Evolutionary conservation across 92 coral and sea anemone genomes (phyloP).

Genomic region (Porites evermanni): DNA sequence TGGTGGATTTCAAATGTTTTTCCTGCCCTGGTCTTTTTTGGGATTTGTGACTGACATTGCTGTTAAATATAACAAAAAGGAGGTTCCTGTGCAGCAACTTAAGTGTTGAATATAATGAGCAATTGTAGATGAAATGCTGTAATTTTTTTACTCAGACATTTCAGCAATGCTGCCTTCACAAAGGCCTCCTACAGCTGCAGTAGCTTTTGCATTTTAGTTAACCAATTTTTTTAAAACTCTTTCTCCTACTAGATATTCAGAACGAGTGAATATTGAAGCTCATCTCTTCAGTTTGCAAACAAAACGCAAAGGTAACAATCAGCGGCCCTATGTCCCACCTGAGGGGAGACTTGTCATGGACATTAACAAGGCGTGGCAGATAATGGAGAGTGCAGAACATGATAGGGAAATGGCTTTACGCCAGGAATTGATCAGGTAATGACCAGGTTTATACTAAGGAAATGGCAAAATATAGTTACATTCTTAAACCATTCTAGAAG

Average conservation of each 20-base stretch:
- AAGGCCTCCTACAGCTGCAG: neutral
- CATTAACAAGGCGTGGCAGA: slow-evolving; percentile 93
- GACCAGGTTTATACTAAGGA: too few species aligned
- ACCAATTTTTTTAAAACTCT: neutral
- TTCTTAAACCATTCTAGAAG: too few species aligned
- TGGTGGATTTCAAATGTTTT: too few species aligned
- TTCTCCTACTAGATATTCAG: slow-evolving; percentile 75
- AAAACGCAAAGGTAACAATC: slow-evolving; percentile 88
- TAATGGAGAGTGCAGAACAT: slow-evolving; percentile 94
- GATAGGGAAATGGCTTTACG: slow-evolving; percentile 93
- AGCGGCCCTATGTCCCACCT: slow-evolving; percentile 84
- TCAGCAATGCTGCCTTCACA: too few species aligned
- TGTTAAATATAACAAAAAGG: too few species aligned
- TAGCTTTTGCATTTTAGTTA: neutral
- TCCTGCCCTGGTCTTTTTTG: too few species aligned
- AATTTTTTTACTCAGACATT: too few species aligned
- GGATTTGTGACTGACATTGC: too few species aligned
- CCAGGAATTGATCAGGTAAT: slow-evolving; percentile 85
- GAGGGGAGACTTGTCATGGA: slow-evolving; percentile 88
- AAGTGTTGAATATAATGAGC: too few species aligned
- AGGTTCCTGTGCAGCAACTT: too few species aligned
- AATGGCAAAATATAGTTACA: too few species aligned
- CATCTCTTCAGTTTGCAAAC: slow-evolving; percentile 95
- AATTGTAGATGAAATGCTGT: too few species aligned
- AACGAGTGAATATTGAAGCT: slow-evolving; percentile 95